Percentiles rank a stretch among this genome's conserved stretches.
phyloP scores from a whole-genome alignment of 35 echinoderm and acorn worm genomes.

The Eucidaris tribuloides region DNA sequence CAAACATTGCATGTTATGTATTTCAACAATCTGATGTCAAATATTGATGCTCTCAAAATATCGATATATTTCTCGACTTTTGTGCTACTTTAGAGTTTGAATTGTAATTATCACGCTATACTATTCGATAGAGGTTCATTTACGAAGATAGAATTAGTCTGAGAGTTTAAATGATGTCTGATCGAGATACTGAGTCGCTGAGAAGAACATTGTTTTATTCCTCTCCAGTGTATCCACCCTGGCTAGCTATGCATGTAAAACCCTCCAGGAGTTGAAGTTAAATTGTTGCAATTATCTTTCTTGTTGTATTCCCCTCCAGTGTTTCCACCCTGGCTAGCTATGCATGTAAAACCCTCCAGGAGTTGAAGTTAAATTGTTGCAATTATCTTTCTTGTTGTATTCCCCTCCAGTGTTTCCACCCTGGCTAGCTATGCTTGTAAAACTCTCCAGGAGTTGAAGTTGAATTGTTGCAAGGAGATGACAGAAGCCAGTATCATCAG shows the following conservation, averaged over 20 bases:
- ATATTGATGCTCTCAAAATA: too few relatives aligned
- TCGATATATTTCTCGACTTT: too few relatives aligned
- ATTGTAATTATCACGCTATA: too few relatives aligned
- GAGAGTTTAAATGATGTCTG: too few relatives aligned
- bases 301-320: background rate
- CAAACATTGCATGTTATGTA: too few relatives aligned
- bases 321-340: constrained; percentile 61
- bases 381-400: background rate
- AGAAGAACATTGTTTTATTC: too few relatives aligned
- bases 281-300: constrained; percentile 69
- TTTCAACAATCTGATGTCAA: too few relatives aligned
- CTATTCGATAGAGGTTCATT: too few relatives aligned
- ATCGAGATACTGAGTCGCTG: too few relatives aligned
- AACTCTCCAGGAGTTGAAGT: constrained; percentile 24
- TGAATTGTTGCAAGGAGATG: constrained; percentile 87
- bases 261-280: constrained; percentile 32
- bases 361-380: constrained; percentile 67
- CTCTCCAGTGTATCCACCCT: constrained; percentile 47
- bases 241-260: constrained; percentile 59
- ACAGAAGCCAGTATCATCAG: constrained; percentile 84
- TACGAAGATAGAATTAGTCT: too few relatives aligned
- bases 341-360: constrained; percentile 30
- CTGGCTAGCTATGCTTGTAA: constrained; percentile 61
- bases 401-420: constrained; percentile 23
- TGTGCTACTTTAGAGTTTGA: too few relatives aligned